These are phyloP conservation scores for Elmis aenea DNA, from an alignment of 2,888 invertebrate species.

Conservation along the genomic window DNA sequence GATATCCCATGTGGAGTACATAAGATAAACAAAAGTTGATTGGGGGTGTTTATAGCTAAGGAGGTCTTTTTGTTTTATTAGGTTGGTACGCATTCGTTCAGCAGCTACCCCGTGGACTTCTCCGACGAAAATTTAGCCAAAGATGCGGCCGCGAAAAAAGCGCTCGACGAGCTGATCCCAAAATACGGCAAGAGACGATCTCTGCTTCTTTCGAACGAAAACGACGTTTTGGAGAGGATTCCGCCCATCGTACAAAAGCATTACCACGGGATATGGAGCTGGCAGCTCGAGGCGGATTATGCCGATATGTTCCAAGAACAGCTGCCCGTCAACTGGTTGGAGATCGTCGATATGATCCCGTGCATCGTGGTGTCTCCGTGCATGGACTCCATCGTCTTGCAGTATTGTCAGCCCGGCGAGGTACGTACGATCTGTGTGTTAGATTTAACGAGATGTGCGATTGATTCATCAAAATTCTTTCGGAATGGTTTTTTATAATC, in stretches of 20 bases:
- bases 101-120: slow-evolving; percentile 49
- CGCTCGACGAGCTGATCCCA: slow-evolving; percentile 39
- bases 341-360: slow-evolving; percentile 55
- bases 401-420: slow-evolving; percentile 39
- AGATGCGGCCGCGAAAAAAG: slow-evolving; percentile 43
- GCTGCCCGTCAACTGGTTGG: slow-evolving; percentile 66
- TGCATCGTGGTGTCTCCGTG: slow-evolving; percentile 51
- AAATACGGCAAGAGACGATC: slow-evolving; percentile 32
- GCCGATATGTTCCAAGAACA: slow-evolving; percentile 59
- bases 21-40: slow-evolving; percentile 5
- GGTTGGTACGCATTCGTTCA: slow-evolving; percentile 39
- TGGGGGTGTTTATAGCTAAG: no score
- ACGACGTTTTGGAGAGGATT: slow-evolving; percentile 40
- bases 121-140: slow-evolving; percentile 40
- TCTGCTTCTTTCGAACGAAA: slow-evolving; percentile 31
- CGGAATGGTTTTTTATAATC: no score
- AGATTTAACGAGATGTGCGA: no score
- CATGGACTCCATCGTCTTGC: slow-evolving; percentile 33
- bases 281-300: slow-evolving; percentile 49
- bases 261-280: slow-evolving; percentile 48
- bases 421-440: slow-evolving; percentile 27
- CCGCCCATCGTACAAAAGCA: slow-evolving; percentile 46
- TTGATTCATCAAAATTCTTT: no score
- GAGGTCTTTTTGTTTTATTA: no score
- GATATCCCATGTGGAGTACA: no score